Base-by-base conservation (phyloP, 2,113 vertebrate species). In the Salvelinus alpinus region DNA sequence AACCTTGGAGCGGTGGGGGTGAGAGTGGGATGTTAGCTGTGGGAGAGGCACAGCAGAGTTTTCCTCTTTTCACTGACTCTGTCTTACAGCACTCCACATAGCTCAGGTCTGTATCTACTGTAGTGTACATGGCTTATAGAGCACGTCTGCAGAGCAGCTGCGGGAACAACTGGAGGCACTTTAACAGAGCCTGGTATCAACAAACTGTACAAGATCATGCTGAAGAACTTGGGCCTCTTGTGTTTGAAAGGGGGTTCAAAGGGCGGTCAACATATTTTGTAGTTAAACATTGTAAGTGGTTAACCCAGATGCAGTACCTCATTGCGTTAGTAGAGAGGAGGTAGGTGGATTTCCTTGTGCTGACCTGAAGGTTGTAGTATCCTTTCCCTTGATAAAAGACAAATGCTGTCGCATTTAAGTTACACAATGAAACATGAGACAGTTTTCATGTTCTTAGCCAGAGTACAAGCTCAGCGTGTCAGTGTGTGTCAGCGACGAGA, bases 1-100 rank as follows among this genome's bases (percentile, higher is more conserved):
- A 89, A 88, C 85, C 81, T 82, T 82, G 38, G 34, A 78, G 79
- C 78, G 11, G 29, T 13, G 29, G 13, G 27, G 13, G 25, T 25
- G 64, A 25, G 22, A 25, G 22, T 13, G 22, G 25, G 65, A 34
- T 25, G 16, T 27, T 29, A 16, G 16, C 24, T 3, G 65, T 31
- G 65, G 27, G 14, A 31, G 64, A 66, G n/a, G 59, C 18, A 62
- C 18, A 68, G 65, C 65, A 38, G 64, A 7, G 16, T 7, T 20
- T 16, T 54, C 48, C 16, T 54, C 8, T 22, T 20, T 62, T 62
- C 59, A 62, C 18, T 9, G n/a, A 62, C 59, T 20, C 18, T 22
- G 18, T 22, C n/a, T 14, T 22, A 62, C 2, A 62, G n/a, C 59
- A 22, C 48, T 62, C 59, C 18, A 62, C 22, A 62, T 20, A 22